Percentiles rank a stretch among this genome's conserved stretches.
Evolutionary conservation across 2,797 vertebrate genomes (phyloP).

Genomic region (Microtus agrestis): DNA sequence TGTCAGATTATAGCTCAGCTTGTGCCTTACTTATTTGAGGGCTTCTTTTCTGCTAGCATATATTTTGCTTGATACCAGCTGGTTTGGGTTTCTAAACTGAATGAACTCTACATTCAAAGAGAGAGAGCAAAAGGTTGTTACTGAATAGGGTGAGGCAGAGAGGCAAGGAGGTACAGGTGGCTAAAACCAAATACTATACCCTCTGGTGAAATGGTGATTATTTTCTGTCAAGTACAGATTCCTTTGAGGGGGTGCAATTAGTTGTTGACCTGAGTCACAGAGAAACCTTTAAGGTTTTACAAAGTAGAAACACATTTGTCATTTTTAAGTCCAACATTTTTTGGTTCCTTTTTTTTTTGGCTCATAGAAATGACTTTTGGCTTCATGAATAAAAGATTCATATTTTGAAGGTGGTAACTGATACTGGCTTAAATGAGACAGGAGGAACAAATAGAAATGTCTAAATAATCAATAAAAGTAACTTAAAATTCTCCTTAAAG

Average conservation of each 20-base stretch:
- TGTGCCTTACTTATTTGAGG: not conserved
- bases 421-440: not conserved
- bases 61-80: not conserved
- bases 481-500: constrained; percentile 16
- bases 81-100: constrained; percentile 36
- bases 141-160: not conserved
- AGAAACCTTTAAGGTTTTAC: constrained; percentile 62
- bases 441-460: not conserved
- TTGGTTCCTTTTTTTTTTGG: constrained; percentile 57
- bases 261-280: constrained; percentile 57
- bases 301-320: constrained; percentile 14
- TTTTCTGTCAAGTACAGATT: not conserved
- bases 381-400: constrained; percentile 34
- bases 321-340: constrained; percentile 53
- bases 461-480: constrained; percentile 25
- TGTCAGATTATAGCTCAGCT: not conserved
- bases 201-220: not conserved
- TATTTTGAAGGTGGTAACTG: constrained; percentile 8
- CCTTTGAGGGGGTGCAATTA: constrained; percentile 8
- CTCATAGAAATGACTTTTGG: constrained; percentile 59
- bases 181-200: not conserved
- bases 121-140: not conserved
- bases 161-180: not conserved
- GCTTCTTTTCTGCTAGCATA: not conserved
- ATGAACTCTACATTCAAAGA: not conserved